A percentile compares a stretch with the other conserved stretches of the same genome.
phyloP scores from a whole-genome alignment of 92 coral and sea anemone species.

The Bergia puertoricense region DNA sequence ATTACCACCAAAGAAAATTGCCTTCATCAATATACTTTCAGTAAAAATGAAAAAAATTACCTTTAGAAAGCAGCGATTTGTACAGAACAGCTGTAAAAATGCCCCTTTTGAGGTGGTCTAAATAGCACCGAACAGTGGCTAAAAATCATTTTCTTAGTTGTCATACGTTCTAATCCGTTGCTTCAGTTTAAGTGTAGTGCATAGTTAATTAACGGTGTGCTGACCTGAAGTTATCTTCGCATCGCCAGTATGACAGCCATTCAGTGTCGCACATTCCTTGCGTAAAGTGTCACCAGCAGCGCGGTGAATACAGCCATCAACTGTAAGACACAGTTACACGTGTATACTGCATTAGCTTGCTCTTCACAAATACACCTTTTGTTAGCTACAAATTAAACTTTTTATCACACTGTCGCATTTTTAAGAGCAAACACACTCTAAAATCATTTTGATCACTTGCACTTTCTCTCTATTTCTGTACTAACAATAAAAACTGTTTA shows the following conservation, averaged over 20 bases:
- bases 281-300: conserved; percentile 86
- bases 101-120: too few species aligned
- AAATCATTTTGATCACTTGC: too few species aligned
- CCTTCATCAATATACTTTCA: too few species aligned
- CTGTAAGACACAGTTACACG: conserved; percentile 16
- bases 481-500: too few species aligned
- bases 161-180: neutral
- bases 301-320: conserved; percentile 97
- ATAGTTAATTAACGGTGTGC: neutral
- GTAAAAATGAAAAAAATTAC: too few species aligned
- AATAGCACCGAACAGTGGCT: too few species aligned
- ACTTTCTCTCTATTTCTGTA: too few species aligned
- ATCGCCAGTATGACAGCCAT: conserved; percentile 87
- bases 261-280: conserved; percentile 67
- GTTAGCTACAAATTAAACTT: too few species aligned
- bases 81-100: too few species aligned
- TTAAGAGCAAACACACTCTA: too few species aligned
- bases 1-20: too few species aligned
- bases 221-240: conserved; percentile 93
- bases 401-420: neutral
- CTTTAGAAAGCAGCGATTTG: too few species aligned
- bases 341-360: neutral
- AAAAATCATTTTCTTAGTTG: neutral
- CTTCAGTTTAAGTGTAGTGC: neutral
- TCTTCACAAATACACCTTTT: neutral